phyloP scores from a whole-genome alignment of 2,888 invertebrate species.

The Nephrocerus scutellatus region DNA sequence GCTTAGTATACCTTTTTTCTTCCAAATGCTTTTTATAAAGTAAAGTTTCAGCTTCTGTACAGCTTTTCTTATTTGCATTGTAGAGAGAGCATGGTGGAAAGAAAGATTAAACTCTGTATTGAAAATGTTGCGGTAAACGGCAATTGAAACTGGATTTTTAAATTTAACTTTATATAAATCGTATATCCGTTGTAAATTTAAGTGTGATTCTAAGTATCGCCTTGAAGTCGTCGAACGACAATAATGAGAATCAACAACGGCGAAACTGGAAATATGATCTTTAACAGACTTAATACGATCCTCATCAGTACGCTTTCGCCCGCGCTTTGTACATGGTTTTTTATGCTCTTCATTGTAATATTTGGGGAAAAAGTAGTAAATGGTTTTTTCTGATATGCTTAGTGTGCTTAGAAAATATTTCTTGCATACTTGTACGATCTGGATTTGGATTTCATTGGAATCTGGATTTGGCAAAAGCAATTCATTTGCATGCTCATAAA shows the following conservation, averaged over 20 bases:
- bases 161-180: conserved; percentile 6
- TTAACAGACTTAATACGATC: background rate
- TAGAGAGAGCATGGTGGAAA: no score
- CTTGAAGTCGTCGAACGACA: conserved; percentile 4
- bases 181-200: conserved; percentile 6
- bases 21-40: background rate
- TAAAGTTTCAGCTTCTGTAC: conserved; percentile 2
- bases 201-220: conserved; percentile 5
- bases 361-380: background rate
- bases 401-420: background rate
- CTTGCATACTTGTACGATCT: background rate
- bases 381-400: background rate
- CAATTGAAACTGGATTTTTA: conserved; percentile 5
- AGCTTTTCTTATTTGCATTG: background rate
- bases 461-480: no score
- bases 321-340: background rate
- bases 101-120: conserved; percentile 4
- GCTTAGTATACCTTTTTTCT: background rate
- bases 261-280: background rate
- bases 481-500: no score
- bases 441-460: no score
- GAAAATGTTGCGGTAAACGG: conserved; percentile 1
- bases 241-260: conserved; percentile 7
- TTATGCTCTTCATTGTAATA: background rate
- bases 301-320: background rate